Conservation (phyloP, 1,140 invertebrate genomes). For the Caerostris extrusa region DNA sequence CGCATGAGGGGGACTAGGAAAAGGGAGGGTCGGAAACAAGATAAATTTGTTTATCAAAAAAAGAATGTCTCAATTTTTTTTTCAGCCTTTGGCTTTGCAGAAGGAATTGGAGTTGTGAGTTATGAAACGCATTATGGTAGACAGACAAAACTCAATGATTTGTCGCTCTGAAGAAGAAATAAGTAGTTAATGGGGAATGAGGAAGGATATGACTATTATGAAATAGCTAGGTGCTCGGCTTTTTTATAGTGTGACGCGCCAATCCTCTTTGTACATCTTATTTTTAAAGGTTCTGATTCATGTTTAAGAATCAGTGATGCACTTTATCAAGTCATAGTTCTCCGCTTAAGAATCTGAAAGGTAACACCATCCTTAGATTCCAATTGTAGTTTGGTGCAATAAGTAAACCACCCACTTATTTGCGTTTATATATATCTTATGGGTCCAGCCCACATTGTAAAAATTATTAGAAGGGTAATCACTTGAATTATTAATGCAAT, state of each 20-base stretch:
- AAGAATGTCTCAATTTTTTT: constrained; percentile 8
- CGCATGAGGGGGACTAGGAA: background rate
- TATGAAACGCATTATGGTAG: background rate
- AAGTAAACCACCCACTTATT: no score
- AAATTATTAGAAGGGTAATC: no score
- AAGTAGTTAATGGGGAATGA: background rate
- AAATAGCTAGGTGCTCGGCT: background rate
- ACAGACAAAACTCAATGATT: constrained; percentile 17
- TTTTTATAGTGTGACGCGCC: background rate
- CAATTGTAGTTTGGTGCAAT: no score
- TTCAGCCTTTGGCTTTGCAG: background rate
- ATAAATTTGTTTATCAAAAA: constrained; percentile 3
- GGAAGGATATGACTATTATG: background rate
- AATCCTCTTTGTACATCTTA: background rate
- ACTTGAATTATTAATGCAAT: no score
- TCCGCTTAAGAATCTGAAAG: background rate
- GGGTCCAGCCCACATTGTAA: no score
- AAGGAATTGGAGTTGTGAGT: background rate
- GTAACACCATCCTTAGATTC: background rate
- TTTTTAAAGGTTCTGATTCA: background rate
- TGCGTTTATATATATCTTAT: no score
- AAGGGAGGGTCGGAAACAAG: background rate
- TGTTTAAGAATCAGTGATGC: no score
- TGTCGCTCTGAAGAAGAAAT: background rate
- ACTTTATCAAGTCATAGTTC: background rate